Evolutionary conservation across 2,113 vertebrate species (phyloP), one percentile per base, ranked within the genome.

Genomic region (Zapus hudsonius): DNA sequence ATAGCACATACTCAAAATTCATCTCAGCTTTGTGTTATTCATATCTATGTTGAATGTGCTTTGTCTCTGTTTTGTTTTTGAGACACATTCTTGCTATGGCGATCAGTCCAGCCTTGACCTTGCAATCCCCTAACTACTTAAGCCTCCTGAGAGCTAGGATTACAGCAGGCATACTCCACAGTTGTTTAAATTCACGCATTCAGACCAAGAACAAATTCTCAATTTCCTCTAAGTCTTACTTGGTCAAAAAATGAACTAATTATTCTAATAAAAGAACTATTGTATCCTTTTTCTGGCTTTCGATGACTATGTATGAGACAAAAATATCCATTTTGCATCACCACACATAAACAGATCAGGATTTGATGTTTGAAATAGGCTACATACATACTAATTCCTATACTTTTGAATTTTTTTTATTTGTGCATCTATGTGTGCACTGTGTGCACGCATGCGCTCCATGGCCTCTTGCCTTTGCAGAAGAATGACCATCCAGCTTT

Each of bases 11-110:
- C 38, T 81, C 31, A 67, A 83, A 83, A 89, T 23, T 63, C 86
- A 95, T 40, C 36, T 91, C 44, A 42, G 23, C 4, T 61, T 27
- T 80, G 59, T 40, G 3, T 29, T 92, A 84, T 80, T 81, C 3
- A 33, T 89, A 90, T 87, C 67, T 89, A 75, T 90, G 75, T 61
- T 33, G 64, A 72, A 90, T 82, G 64, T 81, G 86, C 55, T 38
- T 69, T 87, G 40, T 91, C 78, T 66, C 13, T 40, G 36, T 57
- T 84, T 70, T 38, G 7, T 55, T 17, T 83, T 33, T 6, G 12
- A 0, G 4, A 55, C n/a, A 69, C 23, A 57, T 29, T 74, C 38
- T 87, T 74, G 12, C 40, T 5, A 36, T 36, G 31, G 47, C 63
- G 27, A 7, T n/a, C 47, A 84, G 22, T 20, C 13, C 47, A 4